These are phyloP conservation scores for Nannobrachium achirus DNA, from an alignment of 2,113 vertebrate species.

Conservation along the genomic window DNA sequence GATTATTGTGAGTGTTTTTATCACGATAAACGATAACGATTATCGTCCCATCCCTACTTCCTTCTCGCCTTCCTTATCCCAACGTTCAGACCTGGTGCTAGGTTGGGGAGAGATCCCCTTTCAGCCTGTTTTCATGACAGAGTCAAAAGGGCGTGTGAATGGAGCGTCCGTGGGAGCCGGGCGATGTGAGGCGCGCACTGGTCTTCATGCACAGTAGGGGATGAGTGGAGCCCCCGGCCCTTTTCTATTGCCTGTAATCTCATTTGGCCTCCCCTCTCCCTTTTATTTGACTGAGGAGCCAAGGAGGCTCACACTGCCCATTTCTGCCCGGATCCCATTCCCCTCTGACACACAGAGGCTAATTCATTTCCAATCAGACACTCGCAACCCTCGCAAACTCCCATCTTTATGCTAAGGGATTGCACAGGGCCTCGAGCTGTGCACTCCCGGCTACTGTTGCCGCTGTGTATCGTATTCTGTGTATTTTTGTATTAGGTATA, in stretches of 20 bases:
- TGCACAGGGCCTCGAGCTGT: slow-evolving; percentile 31
- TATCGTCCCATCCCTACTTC: slow-evolving; percentile 9
- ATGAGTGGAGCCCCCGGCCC: slow-evolving; percentile 89
- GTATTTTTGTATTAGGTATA: slow-evolving; percentile 29
- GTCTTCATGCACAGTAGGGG: slow-evolving; percentile 95
- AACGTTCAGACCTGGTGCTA: slow-evolving; percentile 63
- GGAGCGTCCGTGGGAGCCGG: slow-evolving; percentile 88
- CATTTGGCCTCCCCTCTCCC: slow-evolving; percentile 87
- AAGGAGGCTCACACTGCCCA: slow-evolving; percentile 77
- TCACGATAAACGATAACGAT: too few species aligned
- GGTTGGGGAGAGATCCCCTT: slow-evolving; percentile 79
- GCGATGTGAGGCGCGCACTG: slow-evolving; percentile 83
- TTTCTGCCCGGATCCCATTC: slow-evolving; percentile 66
- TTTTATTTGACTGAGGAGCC: slow-evolving; percentile 83
- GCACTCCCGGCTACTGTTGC: slow-evolving; percentile 50
- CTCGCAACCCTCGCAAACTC: slow-evolving; percentile 45
- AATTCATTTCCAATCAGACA: slow-evolving; percentile 74
- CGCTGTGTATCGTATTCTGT: background rate
- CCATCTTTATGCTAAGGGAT: slow-evolving; percentile 49
- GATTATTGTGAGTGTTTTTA: too few species aligned
- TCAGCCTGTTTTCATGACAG: slow-evolving; percentile 85
- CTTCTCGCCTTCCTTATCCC: slow-evolving; percentile 51
- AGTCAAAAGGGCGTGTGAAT: slow-evolving; percentile 99
- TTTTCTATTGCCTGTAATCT: slow-evolving; percentile 92
- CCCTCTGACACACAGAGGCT: slow-evolving; percentile 71